These are phyloP conservation scores for Nymphalis urticae DNA, from an alignment of 2,888 invertebrate genomes.

Conservation along the genomic window DNA sequence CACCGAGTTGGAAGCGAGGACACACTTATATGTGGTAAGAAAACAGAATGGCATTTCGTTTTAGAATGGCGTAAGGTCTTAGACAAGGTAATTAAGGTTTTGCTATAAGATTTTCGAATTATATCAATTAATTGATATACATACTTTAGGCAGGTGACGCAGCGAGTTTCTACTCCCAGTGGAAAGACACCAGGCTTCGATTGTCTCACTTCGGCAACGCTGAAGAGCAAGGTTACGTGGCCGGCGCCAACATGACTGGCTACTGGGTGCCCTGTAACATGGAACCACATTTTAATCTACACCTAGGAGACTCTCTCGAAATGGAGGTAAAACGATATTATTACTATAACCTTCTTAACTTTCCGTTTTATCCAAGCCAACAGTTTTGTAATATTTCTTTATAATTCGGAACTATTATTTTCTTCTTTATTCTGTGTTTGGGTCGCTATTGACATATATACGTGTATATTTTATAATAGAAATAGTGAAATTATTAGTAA, in stretches of 20 bases:
- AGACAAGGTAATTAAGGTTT: no score
- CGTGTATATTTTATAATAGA: no score
- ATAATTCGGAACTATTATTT: no score
- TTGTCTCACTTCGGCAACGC: slow-evolving; percentile 61
- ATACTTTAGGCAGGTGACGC: slow-evolving; percentile 67
- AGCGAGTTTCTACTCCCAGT: slow-evolving; percentile 67
- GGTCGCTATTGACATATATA: no score
- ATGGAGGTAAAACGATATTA: slow-evolving; percentile 50
- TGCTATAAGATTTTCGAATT: no score
- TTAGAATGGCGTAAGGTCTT: no score
- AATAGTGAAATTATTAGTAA: no score
- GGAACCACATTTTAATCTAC: slow-evolving; percentile 61
- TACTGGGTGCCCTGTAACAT: slow-evolving; percentile 66
- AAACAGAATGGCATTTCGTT: background rate
- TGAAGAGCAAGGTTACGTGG: slow-evolving; percentile 61
- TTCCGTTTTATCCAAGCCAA: no score
- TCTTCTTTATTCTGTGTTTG: no score
- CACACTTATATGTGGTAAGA: slow-evolving; percentile 68
- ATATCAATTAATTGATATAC: background rate
- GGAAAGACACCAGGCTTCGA: slow-evolving; percentile 62
- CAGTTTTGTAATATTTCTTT: no score
- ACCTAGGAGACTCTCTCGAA: slow-evolving; percentile 50
- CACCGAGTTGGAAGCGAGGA: slow-evolving; percentile 67
- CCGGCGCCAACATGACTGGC: slow-evolving; percentile 74
- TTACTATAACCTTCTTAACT: background rate